Conservation (phyloP, 2,888 invertebrate genomes). For the Lucinisca nassula region DNA sequence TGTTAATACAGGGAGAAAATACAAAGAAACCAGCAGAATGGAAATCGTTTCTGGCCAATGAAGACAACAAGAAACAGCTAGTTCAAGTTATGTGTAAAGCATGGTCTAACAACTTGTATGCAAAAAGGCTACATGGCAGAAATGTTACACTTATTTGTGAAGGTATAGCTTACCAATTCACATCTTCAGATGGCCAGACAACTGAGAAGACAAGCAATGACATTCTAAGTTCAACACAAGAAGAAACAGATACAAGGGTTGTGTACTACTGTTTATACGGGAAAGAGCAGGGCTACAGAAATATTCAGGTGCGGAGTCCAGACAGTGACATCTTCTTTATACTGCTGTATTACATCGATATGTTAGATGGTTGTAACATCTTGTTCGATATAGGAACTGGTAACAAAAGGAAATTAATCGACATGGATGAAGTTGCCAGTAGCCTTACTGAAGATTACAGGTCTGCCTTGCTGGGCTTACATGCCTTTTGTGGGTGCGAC, state of each 20-base stretch:
- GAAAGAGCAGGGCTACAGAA: conserved; percentile 36
- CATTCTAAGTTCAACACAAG: conserved; percentile 40
- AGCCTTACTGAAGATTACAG: conserved; percentile 2
- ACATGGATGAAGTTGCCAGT: not conserved
- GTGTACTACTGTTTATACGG: conserved; percentile 48
- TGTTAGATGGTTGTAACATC: conserved; percentile 1
- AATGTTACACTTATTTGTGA: conserved; percentile 36
- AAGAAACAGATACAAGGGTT: conserved; percentile 42
- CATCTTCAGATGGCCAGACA: conserved; percentile 23
- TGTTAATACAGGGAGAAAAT: conserved; percentile 4
- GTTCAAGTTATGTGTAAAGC: not conserved
- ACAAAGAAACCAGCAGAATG: conserved; percentile 35
- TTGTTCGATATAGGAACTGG: conserved; percentile 52
- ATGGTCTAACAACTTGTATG: too few relatives aligned
- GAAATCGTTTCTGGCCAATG: conserved; percentile 35
- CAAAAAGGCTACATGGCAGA: conserved; percentile 22
- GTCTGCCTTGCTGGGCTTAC: conserved; percentile 39
- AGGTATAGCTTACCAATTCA: conserved; percentile 32
- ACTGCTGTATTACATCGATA: conserved; percentile 37
- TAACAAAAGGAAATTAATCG: conserved; percentile 41
- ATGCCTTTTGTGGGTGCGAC: conserved; percentile 45
- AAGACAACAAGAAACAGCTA: conserved; percentile 17
- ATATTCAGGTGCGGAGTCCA: conserved; percentile 32
- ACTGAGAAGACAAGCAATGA: conserved; percentile 11
- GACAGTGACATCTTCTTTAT: conserved; percentile 55